Percentiles rank a stretch among this genome's conserved stretches.
Conservation (phyloP, 1,140 invertebrate species). For the Microplitis demolitor region DNA sequence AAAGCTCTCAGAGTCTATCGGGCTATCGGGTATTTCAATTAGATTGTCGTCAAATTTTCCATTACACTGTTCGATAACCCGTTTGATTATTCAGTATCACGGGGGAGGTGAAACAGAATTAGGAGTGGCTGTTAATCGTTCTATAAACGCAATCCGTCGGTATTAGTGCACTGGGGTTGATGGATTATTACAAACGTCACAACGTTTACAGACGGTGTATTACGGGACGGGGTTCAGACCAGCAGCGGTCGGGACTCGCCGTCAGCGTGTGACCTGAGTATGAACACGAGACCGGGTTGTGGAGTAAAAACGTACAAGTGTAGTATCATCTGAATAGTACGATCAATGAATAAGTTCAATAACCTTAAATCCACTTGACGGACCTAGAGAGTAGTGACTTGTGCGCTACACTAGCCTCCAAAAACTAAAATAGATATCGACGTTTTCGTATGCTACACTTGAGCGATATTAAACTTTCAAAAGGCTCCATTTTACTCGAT, state of each 20-base stretch:
- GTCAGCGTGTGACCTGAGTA: no score
- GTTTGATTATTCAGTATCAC: conserved; percentile 12
- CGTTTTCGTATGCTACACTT: conserved; percentile 14
- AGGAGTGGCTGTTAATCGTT: conserved; percentile 16
- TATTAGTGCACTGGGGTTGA: not conserved
- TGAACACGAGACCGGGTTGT: not conserved
- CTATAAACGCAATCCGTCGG: conserved; percentile 7
- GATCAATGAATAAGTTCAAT: conserved; percentile 59
- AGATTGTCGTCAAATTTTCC: conserved; percentile 16
- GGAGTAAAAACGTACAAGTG: not conserved
- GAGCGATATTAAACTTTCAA: conserved; percentile 27
- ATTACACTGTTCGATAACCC: conserved; percentile 24
- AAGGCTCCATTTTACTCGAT: conserved; percentile 16
- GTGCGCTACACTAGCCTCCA: not conserved
- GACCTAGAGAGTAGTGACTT: conserved; percentile 11
- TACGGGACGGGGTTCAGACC: no score
- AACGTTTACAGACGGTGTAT: not conserved
- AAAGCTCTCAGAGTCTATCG: not conserved
- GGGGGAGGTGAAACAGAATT: not conserved
- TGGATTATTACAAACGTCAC: not conserved
- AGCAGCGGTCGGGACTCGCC: no score
- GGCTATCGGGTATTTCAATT: not conserved
- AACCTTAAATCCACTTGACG: conserved; percentile 59
- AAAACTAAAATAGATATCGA: conserved; percentile 34
- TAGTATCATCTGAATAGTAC: not conserved